Base-by-base conservation (phyloP, 1,140 invertebrate genomes). In the Leucophenga varia region DNA sequence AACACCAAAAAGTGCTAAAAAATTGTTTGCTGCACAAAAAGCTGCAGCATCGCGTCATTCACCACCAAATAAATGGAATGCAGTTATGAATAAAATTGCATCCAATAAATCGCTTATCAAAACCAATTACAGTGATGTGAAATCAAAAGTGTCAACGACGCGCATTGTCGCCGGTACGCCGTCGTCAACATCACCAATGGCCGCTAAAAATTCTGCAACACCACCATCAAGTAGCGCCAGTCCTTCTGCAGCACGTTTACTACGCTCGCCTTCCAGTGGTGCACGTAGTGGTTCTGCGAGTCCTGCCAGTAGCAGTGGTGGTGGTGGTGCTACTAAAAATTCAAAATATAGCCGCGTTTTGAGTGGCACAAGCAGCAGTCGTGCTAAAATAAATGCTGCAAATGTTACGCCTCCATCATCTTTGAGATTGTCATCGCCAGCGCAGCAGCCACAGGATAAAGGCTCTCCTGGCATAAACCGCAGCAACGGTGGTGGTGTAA, bases 71-170 rank as follows among this genome's bases (percentile, higher is more conserved):
- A 81, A 86, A 43, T 88, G 88, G 82, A 88, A 91, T 61, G 88
- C 84, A 34, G 86, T 91, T 30, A 86, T 89, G 82, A 88, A 85
- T 74, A 90, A 90, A 75, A 88, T 88, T 40, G 83, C 85, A 17
- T 86, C 85, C 56, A 83, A 83, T 25, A 87, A 88, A 61, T 80
- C 76, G 16, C 84, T 87, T 55, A 82, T 85, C 49, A 84, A 84
- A 61, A 87, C 86, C 55, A 80, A 81, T 8, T 83, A 85, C 38
- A 90, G 88, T 71, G 88, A 92, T 67, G 84, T 92, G 18, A 91
- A 91, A 67, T 88, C 88, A 3, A 86, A 88, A 76, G 85, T 91
- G 19, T 79, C 80, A 47, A 79, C 77, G 52, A 69, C 59, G 14
- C 49, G 63, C 14, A 36, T 38, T 31, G 64, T 60, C 57, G 43